Base-by-base conservation (phyloP, 2,797 vertebrate genomes). In the Phoeniculus purpureus region DNA sequence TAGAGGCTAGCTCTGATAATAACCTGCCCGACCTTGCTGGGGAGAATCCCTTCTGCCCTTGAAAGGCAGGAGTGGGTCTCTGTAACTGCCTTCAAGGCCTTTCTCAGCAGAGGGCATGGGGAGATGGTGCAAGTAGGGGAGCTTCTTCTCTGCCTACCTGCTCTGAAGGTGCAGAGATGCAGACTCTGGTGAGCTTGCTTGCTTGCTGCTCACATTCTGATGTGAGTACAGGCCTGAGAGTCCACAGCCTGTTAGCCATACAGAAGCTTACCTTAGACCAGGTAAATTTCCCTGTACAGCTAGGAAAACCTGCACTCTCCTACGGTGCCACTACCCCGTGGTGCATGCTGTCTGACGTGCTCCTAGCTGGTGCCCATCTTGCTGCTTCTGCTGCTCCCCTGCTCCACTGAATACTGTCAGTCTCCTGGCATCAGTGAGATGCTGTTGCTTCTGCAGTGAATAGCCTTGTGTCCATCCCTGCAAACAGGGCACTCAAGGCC, bases 41-140 rank as follows among this genome's bases (percentile, higher is more conserved):
- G 60, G 86, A 94, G 89, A 94, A 95, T 82, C 77, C 79, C 26
- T 91, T 64, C 55, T 89, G 84, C 64, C 83, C 83, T 94, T 93
- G 85, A 32, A 59, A 82, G 65, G 18, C n/a, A 75, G 43, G 21
- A 60, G 6, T 17, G 27, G 75, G 71, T 27, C 52, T 64, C n/a
- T 64, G 40, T 11, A 26, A 65, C 77, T 89, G 59, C 72, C 76
- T 72, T 21, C 68, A 31, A 83, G 81, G 75, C 17, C 37, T 22
- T 77, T 61, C 22, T 3, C 71, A 80, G 71, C 51, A 62, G 62
- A 85, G 66, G 43, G 20, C 37, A 70, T 1, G 31, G 47, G 31
- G 45, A 70, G 47, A 9, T 19, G 59, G 10, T 31, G 61, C 20
- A n/a, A 7, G 6, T 0, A 4, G 43, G 34, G 47, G 27, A 76